These are phyloP conservation scores for Helicoverpa assulta DNA, from an alignment of 2,888 invertebrate species.

Conservation along the genomic window DNA sequence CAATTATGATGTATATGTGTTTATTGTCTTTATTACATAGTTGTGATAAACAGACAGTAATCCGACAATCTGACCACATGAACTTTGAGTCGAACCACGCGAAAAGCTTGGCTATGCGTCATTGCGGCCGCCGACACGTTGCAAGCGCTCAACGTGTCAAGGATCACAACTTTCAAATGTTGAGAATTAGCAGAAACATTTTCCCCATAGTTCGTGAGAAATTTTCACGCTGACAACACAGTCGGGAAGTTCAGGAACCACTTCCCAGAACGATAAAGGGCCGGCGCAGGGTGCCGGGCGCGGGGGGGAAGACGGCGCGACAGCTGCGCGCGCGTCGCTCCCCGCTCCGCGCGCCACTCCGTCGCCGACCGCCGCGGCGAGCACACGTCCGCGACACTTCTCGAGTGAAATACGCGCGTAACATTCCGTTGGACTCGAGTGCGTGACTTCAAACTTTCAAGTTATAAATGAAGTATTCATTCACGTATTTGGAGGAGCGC, in stretches of 20 bases:
- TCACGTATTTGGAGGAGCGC: constrained; percentile 62
- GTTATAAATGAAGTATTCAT: constrained; percentile 67
- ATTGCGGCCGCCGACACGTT: constrained; percentile 71
- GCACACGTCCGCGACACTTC: constrained; percentile 65
- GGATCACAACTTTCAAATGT: constrained; percentile 84
- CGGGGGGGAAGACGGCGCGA: constrained; percentile 79
- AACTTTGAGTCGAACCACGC: constrained; percentile 68
- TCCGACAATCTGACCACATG: constrained; percentile 56
- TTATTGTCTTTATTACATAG: constrained; percentile 2
- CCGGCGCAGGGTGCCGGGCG: constrained; percentile 72
- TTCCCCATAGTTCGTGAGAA: constrained; percentile 71
- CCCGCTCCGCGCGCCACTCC: constrained; percentile 81
- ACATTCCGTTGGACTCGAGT: constrained; percentile 76
- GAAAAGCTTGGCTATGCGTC: constrained; percentile 79
- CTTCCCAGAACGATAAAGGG: constrained; percentile 90
- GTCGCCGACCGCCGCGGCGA: constrained; percentile 75
- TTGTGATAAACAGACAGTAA: constrained; percentile 35
- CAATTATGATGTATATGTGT: background rate
- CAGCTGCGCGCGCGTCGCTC: constrained; percentile 87
- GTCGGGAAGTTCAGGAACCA: constrained; percentile 90
- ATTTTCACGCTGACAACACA: constrained; percentile 77
- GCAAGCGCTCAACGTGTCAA: constrained; percentile 77
- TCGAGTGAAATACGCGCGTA: constrained; percentile 76
- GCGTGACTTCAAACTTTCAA: constrained; percentile 73
- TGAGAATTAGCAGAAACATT: constrained; percentile 57